These are phyloP conservation scores for Pangasius mekongensis DNA, from an alignment of 2,797 vertebrate genomes.

Conservation along the genomic window DNA sequence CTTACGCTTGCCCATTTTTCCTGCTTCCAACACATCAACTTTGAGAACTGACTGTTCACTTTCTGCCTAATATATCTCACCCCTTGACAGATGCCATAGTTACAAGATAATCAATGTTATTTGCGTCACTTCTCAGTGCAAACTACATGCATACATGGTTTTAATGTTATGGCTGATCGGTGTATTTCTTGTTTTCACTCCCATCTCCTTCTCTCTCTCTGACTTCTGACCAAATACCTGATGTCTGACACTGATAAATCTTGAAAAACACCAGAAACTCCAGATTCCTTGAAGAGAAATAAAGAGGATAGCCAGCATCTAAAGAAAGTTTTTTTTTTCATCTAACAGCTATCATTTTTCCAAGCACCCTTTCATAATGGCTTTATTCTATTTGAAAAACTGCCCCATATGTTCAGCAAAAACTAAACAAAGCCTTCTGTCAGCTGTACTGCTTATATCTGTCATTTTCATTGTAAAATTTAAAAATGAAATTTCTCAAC, in stretches of 20 bases:
- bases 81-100: too few relatives aligned
- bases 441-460: neutral
- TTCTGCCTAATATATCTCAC: too few relatives aligned
- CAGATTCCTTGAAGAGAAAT: neutral
- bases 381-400: neutral
- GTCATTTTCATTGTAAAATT: conserved; percentile 12
- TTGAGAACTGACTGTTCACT: too few relatives aligned
- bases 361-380: neutral
- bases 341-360: conserved; percentile 13
- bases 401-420: neutral
- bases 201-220: neutral
- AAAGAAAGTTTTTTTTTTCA: neutral
- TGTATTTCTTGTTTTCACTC: neutral
- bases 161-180: too few relatives aligned
- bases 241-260: conserved; percentile 26
- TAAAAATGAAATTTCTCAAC: neutral
- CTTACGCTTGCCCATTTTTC: too few relatives aligned
- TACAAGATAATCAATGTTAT: too few relatives aligned
- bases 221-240: neutral
- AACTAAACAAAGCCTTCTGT: neutral
- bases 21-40: too few relatives aligned
- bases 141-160: too few relatives aligned
- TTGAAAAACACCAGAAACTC: neutral
- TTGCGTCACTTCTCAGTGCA: too few relatives aligned
- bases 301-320: neutral